A percentile compares a stretch with the other conserved stretches of the same genome.
Conservation (phyloP, 2,113 vertebrate species). For the Aptenodytes forsteri region DNA sequence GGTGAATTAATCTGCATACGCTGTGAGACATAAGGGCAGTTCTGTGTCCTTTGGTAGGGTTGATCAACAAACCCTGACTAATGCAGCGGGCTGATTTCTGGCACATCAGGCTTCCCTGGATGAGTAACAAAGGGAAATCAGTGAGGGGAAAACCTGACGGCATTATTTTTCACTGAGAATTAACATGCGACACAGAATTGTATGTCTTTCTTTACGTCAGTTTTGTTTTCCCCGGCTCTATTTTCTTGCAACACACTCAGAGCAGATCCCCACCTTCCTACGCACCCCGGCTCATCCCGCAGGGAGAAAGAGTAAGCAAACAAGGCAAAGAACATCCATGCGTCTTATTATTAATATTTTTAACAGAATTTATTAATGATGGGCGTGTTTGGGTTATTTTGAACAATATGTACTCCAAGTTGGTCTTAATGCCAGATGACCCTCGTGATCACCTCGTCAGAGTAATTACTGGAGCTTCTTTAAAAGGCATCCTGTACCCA, state of each 20-base stretch:
- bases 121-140: not conserved
- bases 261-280: not conserved
- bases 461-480: not conserved
- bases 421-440: not conserved
- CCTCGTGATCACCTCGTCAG: not conserved
- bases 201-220: not conserved
- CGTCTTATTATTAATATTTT: not conserved
- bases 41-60: not conserved
- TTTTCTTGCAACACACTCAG: not conserved
- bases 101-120: not conserved
- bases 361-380: not conserved
- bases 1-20: not conserved
- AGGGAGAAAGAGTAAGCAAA: not conserved
- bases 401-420: not conserved
- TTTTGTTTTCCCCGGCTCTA: not conserved
- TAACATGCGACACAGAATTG: not conserved
- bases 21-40: not conserved
- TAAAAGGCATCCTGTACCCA: not conserved
- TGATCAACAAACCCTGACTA: slow-evolving; percentile 17
- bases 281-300: not conserved
- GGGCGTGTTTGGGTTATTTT: not conserved
- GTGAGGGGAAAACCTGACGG: not conserved
- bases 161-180: not conserved
- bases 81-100: not conserved
- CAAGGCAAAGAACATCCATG: not conserved